These are phyloP conservation scores for Psettodes erumei DNA, from an alignment of 2,113 vertebrate genomes.

Conservation along the genomic window DNA sequence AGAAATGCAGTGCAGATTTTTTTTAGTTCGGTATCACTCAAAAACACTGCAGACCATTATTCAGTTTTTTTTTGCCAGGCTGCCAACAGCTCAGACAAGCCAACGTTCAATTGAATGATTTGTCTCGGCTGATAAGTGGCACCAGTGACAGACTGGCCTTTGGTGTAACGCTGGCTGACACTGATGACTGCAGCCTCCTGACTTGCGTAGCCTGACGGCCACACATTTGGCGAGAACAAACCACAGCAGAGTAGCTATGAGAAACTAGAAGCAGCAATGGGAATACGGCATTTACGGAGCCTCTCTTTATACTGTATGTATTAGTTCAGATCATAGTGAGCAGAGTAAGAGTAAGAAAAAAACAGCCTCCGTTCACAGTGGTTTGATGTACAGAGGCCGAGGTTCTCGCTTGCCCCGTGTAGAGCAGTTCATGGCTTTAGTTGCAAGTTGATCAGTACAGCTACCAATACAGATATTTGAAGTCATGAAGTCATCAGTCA, in stretches of 20 bases:
- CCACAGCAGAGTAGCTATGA: background rate
- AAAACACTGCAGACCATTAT: slow-evolving; percentile 9
- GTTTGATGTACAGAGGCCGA: slow-evolving; percentile 1
- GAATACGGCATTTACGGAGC: background rate
- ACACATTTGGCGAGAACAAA: background rate
- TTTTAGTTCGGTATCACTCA: background rate
- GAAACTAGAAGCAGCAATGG: background rate
- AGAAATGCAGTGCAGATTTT: background rate
- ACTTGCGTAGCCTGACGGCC: background rate
- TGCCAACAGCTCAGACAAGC: background rate
- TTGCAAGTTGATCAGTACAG: no score
- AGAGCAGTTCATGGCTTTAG: no score
- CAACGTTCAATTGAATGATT: background rate
- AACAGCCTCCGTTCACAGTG: no score
- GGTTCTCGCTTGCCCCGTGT: no score
- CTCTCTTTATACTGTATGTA: background rate
- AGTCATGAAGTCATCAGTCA: background rate
- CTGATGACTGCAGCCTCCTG: background rate
- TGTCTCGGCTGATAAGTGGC: slow-evolving; percentile 3
- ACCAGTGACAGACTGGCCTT: slow-evolving; percentile 2
- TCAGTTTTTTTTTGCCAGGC: background rate
- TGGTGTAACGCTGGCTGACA: background rate
- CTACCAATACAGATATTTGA: background rate
- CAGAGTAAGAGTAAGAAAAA: no score
- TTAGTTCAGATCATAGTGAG: background rate